Evolutionary conservation across 2,113 vertebrate genomes (phyloP), one percentile per base, ranked within the genome.

Genomic region (Ophiodon elongatus): DNA sequence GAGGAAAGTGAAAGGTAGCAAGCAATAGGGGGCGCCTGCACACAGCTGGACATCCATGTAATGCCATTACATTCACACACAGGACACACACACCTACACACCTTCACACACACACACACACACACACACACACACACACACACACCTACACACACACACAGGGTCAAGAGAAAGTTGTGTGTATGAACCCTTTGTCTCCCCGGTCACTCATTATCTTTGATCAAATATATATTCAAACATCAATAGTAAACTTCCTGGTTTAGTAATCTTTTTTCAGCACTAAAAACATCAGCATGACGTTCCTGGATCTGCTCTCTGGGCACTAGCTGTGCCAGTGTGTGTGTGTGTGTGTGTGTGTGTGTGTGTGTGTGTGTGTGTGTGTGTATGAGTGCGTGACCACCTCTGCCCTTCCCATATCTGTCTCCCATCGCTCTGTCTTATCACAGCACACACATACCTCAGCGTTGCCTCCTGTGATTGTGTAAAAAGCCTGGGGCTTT

Each of bases 11-110:
- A 80, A 86, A 78, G 43, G 79, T 54, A 91, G 57, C 73, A 91
- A 86, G 91, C 96, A 79, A 97, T 65, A 97, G 97, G 96, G 97
- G 97, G 96, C 96, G 94, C 95, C 93, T 95, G 89, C 62, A 90
- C 90, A 94, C 95, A 94, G 85, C 90, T 79, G 90, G 92, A 92
- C 73, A 77, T 72, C 76, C 69, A 81, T 85, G 70, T 70, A 70
- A 67, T 47, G 67, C 78, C 65, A 62, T 45, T 63, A 43, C 75
- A 65, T 68, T 60, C 47, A 33, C 75, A 78, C 85, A 91, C 43
- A 79, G 45, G 33, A 81, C 83, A 69, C 67, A 82, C 78, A 86
- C n/a, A n/a, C n/a, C n/a, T n/a, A 66, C 56, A 71, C 80, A 82
- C 50, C 68, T 72, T 74, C 83, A 88, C 52, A 71, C 68, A 70